Evolutionary conservation across 2,888 invertebrate species (phyloP).

Genomic region (Eurytoma californica): DNA sequence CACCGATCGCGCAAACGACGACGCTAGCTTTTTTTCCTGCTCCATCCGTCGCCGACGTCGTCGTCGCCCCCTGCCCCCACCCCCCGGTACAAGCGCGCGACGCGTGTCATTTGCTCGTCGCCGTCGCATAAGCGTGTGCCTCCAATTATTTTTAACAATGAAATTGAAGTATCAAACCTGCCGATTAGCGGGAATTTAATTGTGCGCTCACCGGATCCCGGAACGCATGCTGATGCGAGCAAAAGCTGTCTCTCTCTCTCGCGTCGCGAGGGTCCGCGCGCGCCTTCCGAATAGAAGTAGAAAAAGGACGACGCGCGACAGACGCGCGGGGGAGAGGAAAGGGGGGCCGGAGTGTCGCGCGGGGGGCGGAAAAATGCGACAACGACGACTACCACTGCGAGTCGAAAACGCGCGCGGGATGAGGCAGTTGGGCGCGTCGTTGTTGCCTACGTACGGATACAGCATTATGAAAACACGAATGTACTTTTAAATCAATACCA

Average conservation of each 20-base stretch:
- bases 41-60: background rate
- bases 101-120: slow-evolving; percentile 53
- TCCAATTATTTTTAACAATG: slow-evolving; percentile 67
- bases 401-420: slow-evolving; percentile 54
- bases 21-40: slow-evolving; percentile 15
- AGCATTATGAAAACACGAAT: slow-evolving; percentile 76
- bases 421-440: slow-evolving; percentile 71
- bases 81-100: background rate
- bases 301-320: slow-evolving; percentile 18
- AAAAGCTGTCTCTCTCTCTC: background rate
- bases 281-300: slow-evolving; percentile 6
- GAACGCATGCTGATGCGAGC: slow-evolving; percentile 46
- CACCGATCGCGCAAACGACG: slow-evolving; percentile 51
- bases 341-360: background rate
- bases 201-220: slow-evolving; percentile 58
- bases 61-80: background rate
- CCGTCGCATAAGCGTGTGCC: slow-evolving; percentile 44
- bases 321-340: slow-evolving; percentile 19
- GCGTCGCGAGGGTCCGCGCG: background rate
- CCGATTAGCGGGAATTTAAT: slow-evolving; percentile 71
- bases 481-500: slow-evolving; percentile 76
- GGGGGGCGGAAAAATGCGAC: slow-evolving; percentile 10
- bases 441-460: slow-evolving; percentile 73
- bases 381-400: slow-evolving; percentile 13
- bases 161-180: slow-evolving; percentile 64